Conservation (phyloP, 2,797 vertebrate species). For the Oryzias sinensis region DNA sequence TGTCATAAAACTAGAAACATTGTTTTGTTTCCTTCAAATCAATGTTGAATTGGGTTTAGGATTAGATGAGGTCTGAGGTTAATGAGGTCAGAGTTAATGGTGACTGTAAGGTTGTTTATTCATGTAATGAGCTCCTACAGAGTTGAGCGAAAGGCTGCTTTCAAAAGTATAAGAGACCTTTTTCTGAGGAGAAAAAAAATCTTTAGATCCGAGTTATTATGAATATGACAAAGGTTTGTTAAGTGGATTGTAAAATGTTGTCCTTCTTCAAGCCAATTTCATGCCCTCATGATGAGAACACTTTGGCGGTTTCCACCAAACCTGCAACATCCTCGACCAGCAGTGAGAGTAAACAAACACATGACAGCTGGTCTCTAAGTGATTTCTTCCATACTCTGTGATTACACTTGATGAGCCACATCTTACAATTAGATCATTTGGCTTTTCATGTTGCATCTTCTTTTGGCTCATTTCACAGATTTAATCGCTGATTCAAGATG, state of each 20-base stretch:
- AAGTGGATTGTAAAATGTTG: too few species aligned
- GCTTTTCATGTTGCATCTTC: conserved; percentile 12
- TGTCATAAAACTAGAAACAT: too few species aligned
- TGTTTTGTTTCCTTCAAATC: conserved; percentile 7
- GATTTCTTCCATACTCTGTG: conserved; percentile 23
- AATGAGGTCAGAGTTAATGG: conserved; percentile 18
- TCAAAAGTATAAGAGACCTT: neutral
- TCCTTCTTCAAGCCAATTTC: too few species aligned
- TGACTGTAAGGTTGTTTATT: conserved; percentile 15
- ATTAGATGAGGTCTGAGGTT: conserved; percentile 9
- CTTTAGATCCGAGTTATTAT: neutral
- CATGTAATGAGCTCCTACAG: conserved; percentile 1
- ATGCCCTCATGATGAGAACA: too few species aligned
- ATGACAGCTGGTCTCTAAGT: conserved; percentile 10
- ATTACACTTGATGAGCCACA: conserved; percentile 24
- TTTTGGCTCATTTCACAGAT: conserved; percentile 29
- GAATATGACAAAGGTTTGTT: too few species aligned
- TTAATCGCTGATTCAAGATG: conserved; percentile 31
- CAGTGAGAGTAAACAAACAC: neutral
- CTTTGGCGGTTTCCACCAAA: neutral
- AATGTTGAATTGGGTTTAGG: conserved; percentile 10
- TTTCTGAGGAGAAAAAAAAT: neutral
- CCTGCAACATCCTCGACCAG: neutral
- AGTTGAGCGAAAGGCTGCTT: neutral
- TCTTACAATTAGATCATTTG: conserved; percentile 43